These are phyloP conservation scores for Gallinago jamesoni DNA, from an alignment of 2,113 vertebrate genomes.

Conservation along the genomic window DNA sequence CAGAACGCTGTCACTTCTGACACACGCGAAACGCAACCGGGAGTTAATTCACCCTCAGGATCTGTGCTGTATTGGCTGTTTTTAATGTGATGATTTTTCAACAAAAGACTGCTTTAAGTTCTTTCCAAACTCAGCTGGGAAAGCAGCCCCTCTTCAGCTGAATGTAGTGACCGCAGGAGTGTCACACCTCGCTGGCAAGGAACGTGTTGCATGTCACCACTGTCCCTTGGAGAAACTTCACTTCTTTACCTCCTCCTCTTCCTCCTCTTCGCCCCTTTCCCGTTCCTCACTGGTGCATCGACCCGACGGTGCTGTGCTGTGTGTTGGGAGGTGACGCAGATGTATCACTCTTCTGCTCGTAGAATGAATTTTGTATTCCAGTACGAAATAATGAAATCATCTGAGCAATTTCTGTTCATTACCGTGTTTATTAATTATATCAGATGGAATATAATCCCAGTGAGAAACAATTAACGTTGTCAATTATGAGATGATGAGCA, in stretches of 20 bases:
- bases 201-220: conserved; percentile 57
- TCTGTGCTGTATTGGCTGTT: conserved; percentile 49
- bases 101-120: conserved; percentile 56
- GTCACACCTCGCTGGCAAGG: conserved; percentile 27
- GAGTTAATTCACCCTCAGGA: conserved; percentile 65
- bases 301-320: conserved; percentile 68
- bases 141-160: conserved; percentile 54
- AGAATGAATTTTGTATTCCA: conserved; percentile 62
- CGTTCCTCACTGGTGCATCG: conserved; percentile 37
- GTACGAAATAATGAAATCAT: conserved; percentile 59
- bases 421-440: conserved; percentile 57
- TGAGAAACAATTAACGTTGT: not conserved
- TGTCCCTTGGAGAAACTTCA: conserved; percentile 49
- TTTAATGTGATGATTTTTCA: conserved; percentile 48
- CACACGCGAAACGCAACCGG: conserved; percentile 44
- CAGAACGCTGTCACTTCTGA: conserved; percentile 64
- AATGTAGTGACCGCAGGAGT: conserved; percentile 40
- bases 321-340: conserved; percentile 68
- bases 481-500: conserved; percentile 38
- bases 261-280: conserved; percentile 11
- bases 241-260: conserved; percentile 54
- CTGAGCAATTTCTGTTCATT: conserved; percentile 59
- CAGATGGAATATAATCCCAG: conserved; percentile 50
- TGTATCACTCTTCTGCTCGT: conserved; percentile 56
- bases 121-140: conserved; percentile 51